phyloP scores from a whole-genome alignment of 2,888 invertebrate species.

The Ichneumoninae sp. region DNA sequence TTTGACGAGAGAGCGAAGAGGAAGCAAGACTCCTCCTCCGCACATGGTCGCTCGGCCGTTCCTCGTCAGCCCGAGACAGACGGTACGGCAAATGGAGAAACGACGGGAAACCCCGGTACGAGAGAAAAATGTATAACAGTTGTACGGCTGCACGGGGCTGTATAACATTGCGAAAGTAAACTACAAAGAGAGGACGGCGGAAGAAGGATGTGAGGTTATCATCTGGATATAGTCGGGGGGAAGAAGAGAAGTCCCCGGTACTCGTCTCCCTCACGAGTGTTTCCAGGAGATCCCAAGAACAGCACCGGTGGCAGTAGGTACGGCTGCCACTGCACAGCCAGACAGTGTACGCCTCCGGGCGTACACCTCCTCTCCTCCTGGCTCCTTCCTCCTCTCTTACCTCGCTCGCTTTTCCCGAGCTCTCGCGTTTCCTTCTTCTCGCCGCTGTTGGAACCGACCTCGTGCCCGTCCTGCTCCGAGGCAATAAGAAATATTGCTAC shows the following conservation, averaged over 20 bases:
- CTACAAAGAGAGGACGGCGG: conserved; percentile 21
- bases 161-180: conserved; percentile 50
- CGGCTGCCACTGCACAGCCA: conserved; percentile 43
- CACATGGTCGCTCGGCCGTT: neutral
- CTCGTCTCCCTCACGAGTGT: conserved; percentile 44
- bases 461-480: conserved; percentile 68
- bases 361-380: neutral
- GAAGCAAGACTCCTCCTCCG: neutral
- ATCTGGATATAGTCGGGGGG: conserved; percentile 36
- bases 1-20: conserved; percentile 58
- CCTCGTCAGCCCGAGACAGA: conserved; percentile 10
- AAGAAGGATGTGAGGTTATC: conserved; percentile 43
- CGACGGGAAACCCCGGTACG: neutral
- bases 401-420: conserved; percentile 41
- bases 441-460: conserved; percentile 61
- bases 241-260: conserved; percentile 35
- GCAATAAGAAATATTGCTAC: conserved; percentile 80
- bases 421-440: conserved; percentile 42
- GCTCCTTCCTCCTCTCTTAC: conserved; percentile 4
- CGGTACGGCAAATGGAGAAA: conserved; percentile 6
- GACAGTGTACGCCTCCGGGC: conserved; percentile 59
- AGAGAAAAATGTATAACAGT: conserved; percentile 56
- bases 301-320: conserved; percentile 29
- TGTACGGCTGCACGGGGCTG: neutral
- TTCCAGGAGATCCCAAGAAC: conserved; percentile 22